Evolutionary conservation across 1,140 invertebrate species (phyloP).

Genomic region (Prorops nasuta): DNA sequence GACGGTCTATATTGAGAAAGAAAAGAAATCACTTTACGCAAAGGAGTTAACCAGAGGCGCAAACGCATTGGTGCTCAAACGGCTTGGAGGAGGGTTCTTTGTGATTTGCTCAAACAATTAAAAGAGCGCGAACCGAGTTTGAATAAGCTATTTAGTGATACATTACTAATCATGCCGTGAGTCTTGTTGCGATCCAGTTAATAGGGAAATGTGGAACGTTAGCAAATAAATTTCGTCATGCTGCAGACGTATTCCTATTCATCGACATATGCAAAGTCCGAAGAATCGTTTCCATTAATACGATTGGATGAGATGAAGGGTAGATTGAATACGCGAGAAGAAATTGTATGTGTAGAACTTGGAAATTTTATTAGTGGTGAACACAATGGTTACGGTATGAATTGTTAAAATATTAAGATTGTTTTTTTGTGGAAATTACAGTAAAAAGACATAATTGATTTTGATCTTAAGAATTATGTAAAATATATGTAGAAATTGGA

Average conservation of each 20-base stretch:
- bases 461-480: too few relatives aligned
- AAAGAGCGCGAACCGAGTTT: constrained; percentile 20
- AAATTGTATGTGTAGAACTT: too few relatives aligned
- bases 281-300: not conserved
- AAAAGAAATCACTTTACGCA: constrained; percentile 37
- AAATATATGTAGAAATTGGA: too few relatives aligned
- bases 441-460: too few relatives aligned
- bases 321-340: too few relatives aligned
- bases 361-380: too few relatives aligned
- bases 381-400: too few relatives aligned
- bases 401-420: too few relatives aligned
- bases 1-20: not conserved
- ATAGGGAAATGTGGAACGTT: not conserved
- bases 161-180: constrained; percentile 24
- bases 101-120: constrained; percentile 28
- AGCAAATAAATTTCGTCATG: not conserved
- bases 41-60: constrained; percentile 36
- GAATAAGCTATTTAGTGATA: constrained; percentile 27
- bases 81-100: not conserved
- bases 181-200: constrained; percentile 11
- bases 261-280: not conserved
- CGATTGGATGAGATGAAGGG: too few relatives aligned
- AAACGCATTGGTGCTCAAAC: constrained; percentile 21
- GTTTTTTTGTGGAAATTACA: too few relatives aligned
- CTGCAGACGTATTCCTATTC: not conserved